These are phyloP conservation scores for Subanguina moxae DNA, from an alignment of 1,140 invertebrate genomes.

Conservation along the genomic window DNA sequence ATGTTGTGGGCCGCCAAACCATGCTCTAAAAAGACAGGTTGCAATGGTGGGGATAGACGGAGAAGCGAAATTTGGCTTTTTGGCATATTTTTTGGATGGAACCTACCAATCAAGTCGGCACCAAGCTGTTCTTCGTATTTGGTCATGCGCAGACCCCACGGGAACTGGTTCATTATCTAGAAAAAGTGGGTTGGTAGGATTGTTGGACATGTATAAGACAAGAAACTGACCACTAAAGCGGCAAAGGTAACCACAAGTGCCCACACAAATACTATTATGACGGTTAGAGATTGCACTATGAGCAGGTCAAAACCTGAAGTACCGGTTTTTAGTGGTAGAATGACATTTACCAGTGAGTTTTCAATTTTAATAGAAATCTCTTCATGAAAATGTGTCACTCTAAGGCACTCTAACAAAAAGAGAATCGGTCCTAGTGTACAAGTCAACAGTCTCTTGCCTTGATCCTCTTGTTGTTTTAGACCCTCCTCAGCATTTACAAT, in stretches of 20 bases:
- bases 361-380: no score
- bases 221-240: slow-evolving; percentile 32
- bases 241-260: slow-evolving; percentile 35
- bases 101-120: slow-evolving; percentile 51
- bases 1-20: slow-evolving; percentile 64
- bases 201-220: background rate
- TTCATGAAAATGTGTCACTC: no score
- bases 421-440: no score
- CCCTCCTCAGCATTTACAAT: no score
- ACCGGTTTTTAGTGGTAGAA: slow-evolving; percentile 3
- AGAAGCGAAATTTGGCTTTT: no score
- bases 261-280: slow-evolving; percentile 28
- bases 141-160: slow-evolving; percentile 75
- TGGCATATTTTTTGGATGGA: no score
- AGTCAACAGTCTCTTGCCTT: no score
- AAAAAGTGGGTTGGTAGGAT: background rate
- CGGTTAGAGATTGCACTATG: slow-evolving; percentile 26
- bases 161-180: slow-evolving; percentile 71
- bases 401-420: no score
- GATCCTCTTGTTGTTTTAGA: no score
- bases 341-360: no score
- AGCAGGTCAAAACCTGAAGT: slow-evolving; percentile 17
- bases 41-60: no score
- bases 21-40: slow-evolving; percentile 66
- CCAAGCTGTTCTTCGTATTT: slow-evolving; percentile 77